phyloP scores from a whole-genome alignment of 2,888 invertebrate genomes.

The Dryobotodes eremita region DNA sequence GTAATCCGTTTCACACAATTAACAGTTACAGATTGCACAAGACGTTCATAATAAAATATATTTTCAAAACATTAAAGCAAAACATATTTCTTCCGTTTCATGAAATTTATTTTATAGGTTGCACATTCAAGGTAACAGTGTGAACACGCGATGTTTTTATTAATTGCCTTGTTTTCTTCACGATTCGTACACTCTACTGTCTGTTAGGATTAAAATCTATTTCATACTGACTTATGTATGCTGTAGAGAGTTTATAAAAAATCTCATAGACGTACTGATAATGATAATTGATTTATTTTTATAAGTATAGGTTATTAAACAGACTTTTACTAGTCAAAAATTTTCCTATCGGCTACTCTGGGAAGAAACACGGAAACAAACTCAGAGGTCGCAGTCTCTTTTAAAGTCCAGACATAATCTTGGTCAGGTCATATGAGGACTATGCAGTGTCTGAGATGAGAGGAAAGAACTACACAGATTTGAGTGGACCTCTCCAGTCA shows the following conservation, averaged over 20 bases:
- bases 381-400: too few relatives aligned
- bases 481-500: too few relatives aligned
- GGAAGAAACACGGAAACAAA: too few relatives aligned
- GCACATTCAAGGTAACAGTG: constrained; percentile 33
- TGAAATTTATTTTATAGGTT: constrained; percentile 25
- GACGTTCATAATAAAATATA: constrained; percentile 1
- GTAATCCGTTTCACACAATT: constrained; percentile 10
- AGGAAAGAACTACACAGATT: too few relatives aligned
- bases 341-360: too few relatives aligned
- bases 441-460: too few relatives aligned
- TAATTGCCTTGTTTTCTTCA: constrained; percentile 31
- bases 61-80: constrained; percentile 11
- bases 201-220: background rate
- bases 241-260: background rate
- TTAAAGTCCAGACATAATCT: too few relatives aligned
- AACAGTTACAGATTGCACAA: constrained; percentile 6
- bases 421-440: too few relatives aligned
- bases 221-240: background rate
- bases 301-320: too few relatives aligned
- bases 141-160: constrained; percentile 42
- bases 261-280: background rate
- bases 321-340: too few relatives aligned
- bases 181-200: background rate
- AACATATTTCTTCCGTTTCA: constrained; percentile 34
- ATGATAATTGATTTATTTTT: too few relatives aligned